Base-by-base conservation (phyloP, 1,140 invertebrate species). In the Lepidurus packardi region DNA sequence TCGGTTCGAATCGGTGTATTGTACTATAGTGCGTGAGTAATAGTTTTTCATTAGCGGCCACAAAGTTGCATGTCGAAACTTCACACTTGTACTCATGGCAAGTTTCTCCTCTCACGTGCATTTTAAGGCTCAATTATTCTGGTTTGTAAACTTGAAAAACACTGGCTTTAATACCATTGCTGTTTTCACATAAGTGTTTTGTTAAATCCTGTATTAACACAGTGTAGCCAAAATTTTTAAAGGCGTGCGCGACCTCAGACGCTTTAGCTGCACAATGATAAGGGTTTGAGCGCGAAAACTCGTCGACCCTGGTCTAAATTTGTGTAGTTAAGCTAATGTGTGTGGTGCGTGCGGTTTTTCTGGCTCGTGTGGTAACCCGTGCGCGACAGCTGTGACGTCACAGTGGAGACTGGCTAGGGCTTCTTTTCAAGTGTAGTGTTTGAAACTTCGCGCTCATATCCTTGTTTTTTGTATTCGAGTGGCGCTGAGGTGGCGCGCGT, bases 201-300 rank as follows among this genome's bases (percentile, higher is more conserved):
- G 45, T 47, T 47, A 47, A 47, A 47, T 47, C 45, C 45, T 47
- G 45, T 47, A 47, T 47, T 47, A 47, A 47, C 45, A 47, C 45
- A 47, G 45, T 47, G 45, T 47, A 47, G 45, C 45, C 45, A 47
- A 47, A 47, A 47, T 47, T 47, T 47, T 47, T 47, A 47, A 47
- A 47, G 45, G 45, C 45, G 45, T 5, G 45, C 45, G 45, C 45
- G 45, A 47, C 45, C 45, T 47, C 45, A 47, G 45, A 47, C 45
- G 45, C 45, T 47, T 47, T 47, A 47, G 45, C 45, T 47, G 45
- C 45, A 47, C 45, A 47, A 47, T 47, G 45, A 47, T 47, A 47
- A 47, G 45, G 45, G 45, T 47, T 47, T 47, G 45, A 47, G 45
- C 45, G 45, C 45, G 45, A 47, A 47, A 47, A 47, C 45, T 47